These are phyloP conservation scores for Eupithecia subfuscata DNA, from an alignment of 2,888 invertebrate genomes.

Conservation along the genomic window DNA sequence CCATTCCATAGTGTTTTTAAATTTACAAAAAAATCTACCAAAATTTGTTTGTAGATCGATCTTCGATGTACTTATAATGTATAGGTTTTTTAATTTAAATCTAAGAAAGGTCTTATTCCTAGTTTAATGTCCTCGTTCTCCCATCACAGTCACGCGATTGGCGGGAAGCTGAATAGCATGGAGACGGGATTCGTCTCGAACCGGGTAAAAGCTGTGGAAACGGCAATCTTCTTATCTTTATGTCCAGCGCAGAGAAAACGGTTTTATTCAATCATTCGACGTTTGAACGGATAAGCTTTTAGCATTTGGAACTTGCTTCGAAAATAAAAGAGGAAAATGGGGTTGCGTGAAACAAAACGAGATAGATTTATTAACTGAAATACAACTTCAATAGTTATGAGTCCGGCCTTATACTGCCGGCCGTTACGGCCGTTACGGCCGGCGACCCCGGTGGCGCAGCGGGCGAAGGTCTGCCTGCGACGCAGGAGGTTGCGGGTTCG, in stretches of 20 bases:
- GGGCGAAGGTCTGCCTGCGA: no score
- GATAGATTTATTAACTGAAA: no score
- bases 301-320: background rate
- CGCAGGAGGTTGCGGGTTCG: no score
- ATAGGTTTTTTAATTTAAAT: background rate
- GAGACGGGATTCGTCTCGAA: conserved; percentile 2
- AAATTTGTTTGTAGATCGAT: no score
- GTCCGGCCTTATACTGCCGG: no score
- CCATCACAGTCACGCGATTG: background rate
- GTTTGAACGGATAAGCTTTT: conserved; percentile 1
- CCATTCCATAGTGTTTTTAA: no score
- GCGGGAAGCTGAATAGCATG: background rate
- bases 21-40: no score
- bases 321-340: background rate
- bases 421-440: no score
- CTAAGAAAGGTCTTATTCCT: background rate
- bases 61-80: no score
- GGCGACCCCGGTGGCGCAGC: no score
- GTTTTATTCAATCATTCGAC: background rate
- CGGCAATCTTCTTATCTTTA: conserved; percentile 19
- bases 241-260: background rate
- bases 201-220: conserved; percentile 2
- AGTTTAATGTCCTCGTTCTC: background rate
- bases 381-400: no score
- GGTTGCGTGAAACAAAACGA: background rate